Conservation (phyloP, 1,140 invertebrate genomes). For the Globodera ellingtonae region DNA sequence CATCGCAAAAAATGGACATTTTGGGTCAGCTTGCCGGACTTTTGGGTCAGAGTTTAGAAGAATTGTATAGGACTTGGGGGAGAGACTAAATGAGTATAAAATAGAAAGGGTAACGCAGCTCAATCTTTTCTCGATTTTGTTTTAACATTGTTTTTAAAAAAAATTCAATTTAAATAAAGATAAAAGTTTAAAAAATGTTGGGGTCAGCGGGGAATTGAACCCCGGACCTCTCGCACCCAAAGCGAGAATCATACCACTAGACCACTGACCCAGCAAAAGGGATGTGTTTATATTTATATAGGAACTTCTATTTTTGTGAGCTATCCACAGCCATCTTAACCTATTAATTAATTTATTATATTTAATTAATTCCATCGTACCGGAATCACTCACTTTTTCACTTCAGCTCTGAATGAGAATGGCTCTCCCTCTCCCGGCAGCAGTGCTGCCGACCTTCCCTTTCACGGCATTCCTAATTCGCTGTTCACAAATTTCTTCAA, state of each 20-base stretch:
- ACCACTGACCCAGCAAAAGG: constrained; percentile 42
- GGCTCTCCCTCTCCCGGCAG: neutral
- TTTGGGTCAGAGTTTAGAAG: neutral
- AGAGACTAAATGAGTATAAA: too few relatives aligned
- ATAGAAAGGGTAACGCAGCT: too few relatives aligned
- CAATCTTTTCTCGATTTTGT: too few relatives aligned
- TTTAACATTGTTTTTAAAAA: too few relatives aligned
- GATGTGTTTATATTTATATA: too few relatives aligned
- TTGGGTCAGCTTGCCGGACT: neutral
- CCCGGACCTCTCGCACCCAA: constrained; percentile 63
- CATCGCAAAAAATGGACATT: neutral
- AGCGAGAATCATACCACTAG: constrained; percentile 64
- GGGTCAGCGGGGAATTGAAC: constrained; percentile 61
- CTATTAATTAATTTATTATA: neutral
- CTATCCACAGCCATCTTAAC: neutral
- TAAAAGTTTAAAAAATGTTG: constrained; percentile 37
- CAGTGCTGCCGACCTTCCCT: neutral
- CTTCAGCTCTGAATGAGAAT: constrained; percentile 2
- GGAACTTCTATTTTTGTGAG: neutral
- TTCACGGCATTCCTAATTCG: neutral
- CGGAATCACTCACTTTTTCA: neutral
- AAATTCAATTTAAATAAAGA: neutral
- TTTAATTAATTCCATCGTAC: neutral
- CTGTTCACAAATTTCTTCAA: neutral
- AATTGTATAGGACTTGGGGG: neutral